These are phyloP conservation scores for Neoitamus cyanurus DNA, from an alignment of 2,888 invertebrate species.

Conservation along the genomic window DNA sequence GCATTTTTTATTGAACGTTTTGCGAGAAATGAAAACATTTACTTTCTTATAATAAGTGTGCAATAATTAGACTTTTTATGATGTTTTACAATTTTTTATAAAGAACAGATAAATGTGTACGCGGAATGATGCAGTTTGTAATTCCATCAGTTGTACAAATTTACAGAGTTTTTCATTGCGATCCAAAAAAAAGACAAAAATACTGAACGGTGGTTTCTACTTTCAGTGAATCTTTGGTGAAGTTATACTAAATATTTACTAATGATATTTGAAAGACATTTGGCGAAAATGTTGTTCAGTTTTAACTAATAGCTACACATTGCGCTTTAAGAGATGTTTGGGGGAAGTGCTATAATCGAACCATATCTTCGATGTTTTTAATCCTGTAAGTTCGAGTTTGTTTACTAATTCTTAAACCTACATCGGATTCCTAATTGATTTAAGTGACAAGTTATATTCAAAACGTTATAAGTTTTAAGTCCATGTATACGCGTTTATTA, in stretches of 20 bases:
- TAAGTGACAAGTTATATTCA: background rate
- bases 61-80: conserved; percentile 38
- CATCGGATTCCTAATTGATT: background rate
- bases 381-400: background rate
- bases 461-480: background rate
- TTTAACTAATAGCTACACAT: background rate
- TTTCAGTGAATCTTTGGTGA: background rate
- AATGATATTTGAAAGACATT: background rate
- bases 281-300: background rate
- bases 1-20: conserved; percentile 28
- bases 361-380: background rate
- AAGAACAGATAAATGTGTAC: background rate
- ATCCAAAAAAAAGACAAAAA: background rate
- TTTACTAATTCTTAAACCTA: background rate
- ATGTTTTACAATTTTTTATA: conserved; percentile 36
- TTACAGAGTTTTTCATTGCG: conserved; percentile 19
- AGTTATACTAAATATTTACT: background rate
- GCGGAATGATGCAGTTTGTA: conserved; percentile 13
- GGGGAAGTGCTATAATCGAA: background rate
- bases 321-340: background rate
- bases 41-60: conserved; percentile 34
- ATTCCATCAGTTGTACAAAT: conserved; percentile 28
- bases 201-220: background rate
- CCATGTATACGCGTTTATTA: background rate
- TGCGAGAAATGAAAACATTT: conserved; percentile 2